Percentiles rank a stretch among this genome's conserved stretches.
Evolutionary conservation across 2,888 invertebrate species (phyloP).

Genomic region (Callyntrura guangdongensis): DNA sequence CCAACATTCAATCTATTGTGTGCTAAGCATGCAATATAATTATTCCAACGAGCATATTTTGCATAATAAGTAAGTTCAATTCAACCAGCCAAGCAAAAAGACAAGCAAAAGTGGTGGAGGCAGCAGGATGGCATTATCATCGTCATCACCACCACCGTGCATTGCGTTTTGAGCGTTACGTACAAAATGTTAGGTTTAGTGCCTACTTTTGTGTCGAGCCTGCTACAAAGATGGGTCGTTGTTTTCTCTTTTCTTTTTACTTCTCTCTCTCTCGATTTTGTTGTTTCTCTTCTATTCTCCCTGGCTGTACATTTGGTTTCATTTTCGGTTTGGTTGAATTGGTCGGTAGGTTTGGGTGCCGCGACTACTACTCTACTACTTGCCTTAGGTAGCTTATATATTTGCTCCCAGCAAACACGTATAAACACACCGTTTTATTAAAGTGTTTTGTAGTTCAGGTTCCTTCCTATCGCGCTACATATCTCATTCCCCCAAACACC

Average conservation of each 20-base stretch:
- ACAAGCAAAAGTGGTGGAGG: conserved; percentile 22
- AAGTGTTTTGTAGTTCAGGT: conserved; percentile 11
- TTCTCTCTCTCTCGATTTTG: conserved; percentile 19
- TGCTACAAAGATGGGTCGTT: conserved; percentile 74
- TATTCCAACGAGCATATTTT: conserved; percentile 83
- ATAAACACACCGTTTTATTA: conserved; percentile 56
- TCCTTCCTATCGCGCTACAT: conserved; percentile 7
- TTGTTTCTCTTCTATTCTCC: too few species aligned
- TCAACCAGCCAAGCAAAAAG: conserved; percentile 74
- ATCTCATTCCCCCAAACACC: conserved; percentile 27
- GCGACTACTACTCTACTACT: background rate
- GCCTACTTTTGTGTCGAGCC: conserved; percentile 60
- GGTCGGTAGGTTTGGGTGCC: conserved; percentile 61
- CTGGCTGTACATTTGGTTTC: conserved; percentile 37
- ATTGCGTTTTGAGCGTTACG: too few species aligned
- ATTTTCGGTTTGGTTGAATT: conserved; percentile 52
- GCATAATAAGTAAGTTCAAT: conserved; percentile 82
- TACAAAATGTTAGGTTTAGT: too few species aligned
- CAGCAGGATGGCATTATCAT: background rate
- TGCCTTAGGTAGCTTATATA: too few species aligned
- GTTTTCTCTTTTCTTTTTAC: conserved; percentile 66
- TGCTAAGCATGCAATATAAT: conserved; percentile 83
- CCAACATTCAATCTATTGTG: conserved; percentile 83
- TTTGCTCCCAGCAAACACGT: too few species aligned
- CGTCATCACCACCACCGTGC: background rate